Evolutionary conservation across 2,888 invertebrate species (phyloP).

Genomic region (Tineola bisselliella): DNA sequence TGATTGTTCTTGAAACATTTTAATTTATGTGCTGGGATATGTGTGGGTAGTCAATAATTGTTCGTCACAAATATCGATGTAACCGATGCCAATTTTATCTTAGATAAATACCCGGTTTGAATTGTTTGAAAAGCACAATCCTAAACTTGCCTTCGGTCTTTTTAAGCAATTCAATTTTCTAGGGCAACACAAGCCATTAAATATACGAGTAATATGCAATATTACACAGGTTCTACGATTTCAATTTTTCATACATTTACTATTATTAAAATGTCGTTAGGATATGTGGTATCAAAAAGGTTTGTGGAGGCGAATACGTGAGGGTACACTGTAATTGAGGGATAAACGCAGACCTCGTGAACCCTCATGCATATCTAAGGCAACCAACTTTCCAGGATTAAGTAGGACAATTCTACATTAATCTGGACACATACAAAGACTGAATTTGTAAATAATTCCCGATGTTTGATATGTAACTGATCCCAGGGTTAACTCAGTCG

Average conservation of each 20-base stretch:
- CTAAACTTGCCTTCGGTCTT: neutral
- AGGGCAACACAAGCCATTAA: neutral
- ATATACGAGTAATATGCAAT: neutral
- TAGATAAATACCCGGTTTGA: neutral
- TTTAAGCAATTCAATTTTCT: neutral
- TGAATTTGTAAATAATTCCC: neutral
- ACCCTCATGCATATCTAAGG: constrained; percentile 4
- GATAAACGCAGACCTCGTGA: neutral
- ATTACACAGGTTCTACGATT: neutral
- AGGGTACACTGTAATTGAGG: constrained; percentile 39
- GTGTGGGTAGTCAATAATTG: neutral
- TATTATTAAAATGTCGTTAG: neutral
- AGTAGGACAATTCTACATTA: neutral
- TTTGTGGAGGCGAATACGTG: constrained; percentile 40
- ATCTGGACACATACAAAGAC: neutral
- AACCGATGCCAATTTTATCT: neutral
- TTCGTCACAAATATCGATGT: neutral
- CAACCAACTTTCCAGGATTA: neutral
- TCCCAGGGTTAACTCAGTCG: neutral
- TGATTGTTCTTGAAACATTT: neutral
- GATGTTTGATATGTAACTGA: neutral
- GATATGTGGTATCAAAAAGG: constrained; percentile 35
- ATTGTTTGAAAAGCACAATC: neutral
- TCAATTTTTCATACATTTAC: neutral
- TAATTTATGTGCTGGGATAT: no score